Evolutionary conservation across 2,888 invertebrate genomes (phyloP).

Genomic region (Mycogona germanica): DNA sequence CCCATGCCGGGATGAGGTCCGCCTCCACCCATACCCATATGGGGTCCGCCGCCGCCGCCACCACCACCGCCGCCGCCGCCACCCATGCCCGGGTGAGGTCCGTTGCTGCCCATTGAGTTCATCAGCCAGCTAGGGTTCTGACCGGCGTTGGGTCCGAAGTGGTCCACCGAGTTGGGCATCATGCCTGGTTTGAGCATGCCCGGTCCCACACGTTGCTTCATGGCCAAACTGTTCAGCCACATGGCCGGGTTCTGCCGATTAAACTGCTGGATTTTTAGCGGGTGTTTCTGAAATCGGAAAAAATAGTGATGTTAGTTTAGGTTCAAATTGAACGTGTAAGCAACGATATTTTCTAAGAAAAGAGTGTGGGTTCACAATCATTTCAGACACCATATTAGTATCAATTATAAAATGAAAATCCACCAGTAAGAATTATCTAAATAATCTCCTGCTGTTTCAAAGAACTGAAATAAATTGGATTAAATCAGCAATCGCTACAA

Average conservation of each 20-base stretch:
- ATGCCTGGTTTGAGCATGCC: conserved; percentile 19
- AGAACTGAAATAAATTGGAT: too few relatives aligned
- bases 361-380: too few relatives aligned
- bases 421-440: too few relatives aligned
- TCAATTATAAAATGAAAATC: too few relatives aligned
- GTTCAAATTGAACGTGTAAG: too few relatives aligned
- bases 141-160: conserved; percentile 13
- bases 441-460: too few relatives aligned
- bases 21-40: background rate
- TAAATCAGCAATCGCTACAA: too few relatives aligned
- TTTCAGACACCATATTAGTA: too few relatives aligned
- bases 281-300: conserved; percentile 79
- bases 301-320: too few relatives aligned
- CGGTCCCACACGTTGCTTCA: conserved; percentile 28
- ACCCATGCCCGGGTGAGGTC: background rate
- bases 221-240: conserved; percentile 60
- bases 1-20: background rate
- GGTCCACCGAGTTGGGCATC: conserved; percentile 17
- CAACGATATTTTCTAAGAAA: too few relatives aligned
- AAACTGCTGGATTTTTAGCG: conserved; percentile 75
- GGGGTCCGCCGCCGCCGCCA: too few relatives aligned
- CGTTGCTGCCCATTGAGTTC: conserved; percentile 15
- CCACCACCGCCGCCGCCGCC: too few relatives aligned
- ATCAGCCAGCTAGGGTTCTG: conserved; percentile 20
- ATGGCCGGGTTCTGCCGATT: conserved; percentile 69